phyloP scores from a whole-genome alignment of 2,797 vertebrate species.

The Scleropages formosus region DNA sequence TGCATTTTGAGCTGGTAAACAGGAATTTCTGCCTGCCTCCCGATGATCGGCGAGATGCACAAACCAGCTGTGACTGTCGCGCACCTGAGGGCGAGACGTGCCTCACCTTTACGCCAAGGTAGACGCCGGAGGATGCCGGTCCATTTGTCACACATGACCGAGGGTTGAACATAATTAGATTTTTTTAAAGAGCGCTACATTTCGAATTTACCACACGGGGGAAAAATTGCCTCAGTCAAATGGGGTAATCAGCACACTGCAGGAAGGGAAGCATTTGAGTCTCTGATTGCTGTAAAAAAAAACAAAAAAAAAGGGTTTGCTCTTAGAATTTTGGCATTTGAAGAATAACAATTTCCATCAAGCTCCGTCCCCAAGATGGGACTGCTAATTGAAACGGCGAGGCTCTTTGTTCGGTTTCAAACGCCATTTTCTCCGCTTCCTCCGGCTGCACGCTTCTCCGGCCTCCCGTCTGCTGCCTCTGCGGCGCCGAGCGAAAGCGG shows the following conservation, averaged over 20 bases:
- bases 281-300: conserved; percentile 67
- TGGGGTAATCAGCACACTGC: conserved; percentile 65
- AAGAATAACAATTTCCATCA: conserved; percentile 66
- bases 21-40: no score
- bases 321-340: conserved; percentile 62
- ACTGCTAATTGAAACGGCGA: conserved; percentile 72
- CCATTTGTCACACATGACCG: conserved; percentile 12
- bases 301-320: conserved; percentile 42
- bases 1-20: neutral
- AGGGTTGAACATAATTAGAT: neutral
- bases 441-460: neutral
- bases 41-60: no score
- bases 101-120: neutral
- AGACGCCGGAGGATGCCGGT: neutral
- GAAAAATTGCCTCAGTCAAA: conserved; percentile 55
- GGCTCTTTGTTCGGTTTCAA: conserved; percentile 30
- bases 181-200: conserved; percentile 7
- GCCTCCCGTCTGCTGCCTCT: neutral
- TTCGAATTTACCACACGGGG: conserved; percentile 17
- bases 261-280: conserved; percentile 60
- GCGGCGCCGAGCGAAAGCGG: neutral
- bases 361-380: conserved; percentile 69
- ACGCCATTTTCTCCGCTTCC: neutral
- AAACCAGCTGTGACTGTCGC: neutral
- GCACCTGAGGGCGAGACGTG: neutral